phyloP scores from a whole-genome alignment of 2,113 vertebrate species.

The Trematocara variabile region DNA sequence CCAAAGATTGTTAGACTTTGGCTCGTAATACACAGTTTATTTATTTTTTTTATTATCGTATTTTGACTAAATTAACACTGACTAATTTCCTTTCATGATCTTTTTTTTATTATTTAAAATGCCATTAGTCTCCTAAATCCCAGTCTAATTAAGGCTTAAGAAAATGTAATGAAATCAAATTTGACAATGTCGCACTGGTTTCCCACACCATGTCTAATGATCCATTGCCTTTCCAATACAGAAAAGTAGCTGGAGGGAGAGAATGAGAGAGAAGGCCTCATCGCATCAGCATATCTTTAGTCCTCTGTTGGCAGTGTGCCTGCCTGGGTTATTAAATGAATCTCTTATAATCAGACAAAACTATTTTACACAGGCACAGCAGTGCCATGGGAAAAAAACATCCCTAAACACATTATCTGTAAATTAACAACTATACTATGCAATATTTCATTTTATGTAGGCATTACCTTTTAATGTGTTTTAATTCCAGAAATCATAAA shows the following conservation, averaged over 20 bases:
- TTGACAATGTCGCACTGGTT: conserved; percentile 40
- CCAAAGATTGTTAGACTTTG: not conserved
- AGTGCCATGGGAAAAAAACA: not conserved
- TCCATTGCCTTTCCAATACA: conserved; percentile 46
- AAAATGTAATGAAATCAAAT: conserved; percentile 61
- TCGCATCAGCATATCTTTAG: conserved; percentile 28
- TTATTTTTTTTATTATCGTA: conserved; percentile 8
- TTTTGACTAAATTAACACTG: conserved; percentile 36
- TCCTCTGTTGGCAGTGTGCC: not conserved
- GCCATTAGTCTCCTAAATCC: conserved; percentile 37
- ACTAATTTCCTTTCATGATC: conserved; percentile 46
- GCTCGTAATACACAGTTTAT: not conserved
- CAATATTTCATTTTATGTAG: not conserved
- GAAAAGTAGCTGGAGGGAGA: conserved; percentile 13
- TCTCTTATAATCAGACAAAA: conserved; percentile 59
- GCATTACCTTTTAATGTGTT: not conserved
- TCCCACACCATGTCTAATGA: conserved; percentile 49
- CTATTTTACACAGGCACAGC: not conserved
- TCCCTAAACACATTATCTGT: conserved; percentile 26
- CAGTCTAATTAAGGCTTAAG: conserved; percentile 56
- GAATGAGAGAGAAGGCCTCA: not conserved
- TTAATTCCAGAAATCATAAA: not conserved
- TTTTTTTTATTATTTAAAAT: conserved; percentile 44
- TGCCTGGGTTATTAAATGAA: conserved; percentile 44
- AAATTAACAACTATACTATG: conserved; percentile 21